These are phyloP conservation scores for Villa cingulata DNA, from an alignment of 2,888 invertebrate genomes.

Conservation along the genomic window DNA sequence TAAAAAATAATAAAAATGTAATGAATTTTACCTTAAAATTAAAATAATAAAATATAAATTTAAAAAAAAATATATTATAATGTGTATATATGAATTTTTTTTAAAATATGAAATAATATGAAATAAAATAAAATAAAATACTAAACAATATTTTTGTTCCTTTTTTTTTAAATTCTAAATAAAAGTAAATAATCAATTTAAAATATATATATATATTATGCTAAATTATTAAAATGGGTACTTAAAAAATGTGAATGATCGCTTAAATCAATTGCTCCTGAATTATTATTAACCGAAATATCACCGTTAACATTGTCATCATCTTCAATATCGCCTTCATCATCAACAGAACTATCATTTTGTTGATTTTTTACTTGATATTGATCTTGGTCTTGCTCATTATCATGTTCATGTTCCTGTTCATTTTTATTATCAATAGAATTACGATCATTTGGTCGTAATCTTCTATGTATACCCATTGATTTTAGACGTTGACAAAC, in stretches of 20 bases:
- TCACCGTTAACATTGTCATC: background rate
- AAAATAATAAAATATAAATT: too few species aligned
- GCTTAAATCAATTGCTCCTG: background rate
- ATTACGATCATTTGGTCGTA: constrained; percentile 19
- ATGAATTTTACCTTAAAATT: too few species aligned
- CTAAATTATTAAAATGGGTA: background rate
- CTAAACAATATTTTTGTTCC: too few species aligned
- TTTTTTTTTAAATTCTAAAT: too few species aligned
- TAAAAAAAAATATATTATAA: too few species aligned
- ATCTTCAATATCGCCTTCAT: background rate
- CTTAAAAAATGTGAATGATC: background rate
- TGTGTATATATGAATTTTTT: too few species aligned
- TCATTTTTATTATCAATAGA: background rate
- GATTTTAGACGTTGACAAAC: constrained; percentile 34
- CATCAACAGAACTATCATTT: background rate
- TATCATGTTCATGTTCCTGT: background rate
- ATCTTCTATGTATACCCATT: constrained; percentile 34
- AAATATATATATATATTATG: too few species aligned
- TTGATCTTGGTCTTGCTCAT: background rate
- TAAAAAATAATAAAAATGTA: too few species aligned
- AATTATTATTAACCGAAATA: background rate
- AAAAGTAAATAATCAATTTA: too few species aligned
- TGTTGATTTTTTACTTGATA: background rate
- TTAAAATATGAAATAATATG: too few species aligned
- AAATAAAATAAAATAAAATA: too few species aligned